Conservation (phyloP, 2,888 invertebrate genomes). For the Gryllus longicercus region DNA sequence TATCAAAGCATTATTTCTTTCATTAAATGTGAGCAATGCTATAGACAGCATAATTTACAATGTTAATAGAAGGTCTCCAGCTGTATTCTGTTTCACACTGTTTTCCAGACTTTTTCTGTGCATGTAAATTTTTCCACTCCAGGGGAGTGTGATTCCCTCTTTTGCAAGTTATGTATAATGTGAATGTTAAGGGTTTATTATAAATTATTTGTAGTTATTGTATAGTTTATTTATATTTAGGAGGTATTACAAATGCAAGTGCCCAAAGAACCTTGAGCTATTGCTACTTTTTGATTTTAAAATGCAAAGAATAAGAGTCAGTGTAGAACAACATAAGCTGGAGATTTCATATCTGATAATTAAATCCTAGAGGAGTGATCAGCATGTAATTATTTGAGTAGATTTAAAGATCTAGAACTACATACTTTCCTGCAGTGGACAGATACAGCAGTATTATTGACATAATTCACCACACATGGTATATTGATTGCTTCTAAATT, state of each 20-base stretch:
- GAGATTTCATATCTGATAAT: neutral
- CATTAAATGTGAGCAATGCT: constrained; percentile 3
- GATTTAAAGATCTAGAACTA: constrained; percentile 1
- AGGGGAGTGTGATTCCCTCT: no score
- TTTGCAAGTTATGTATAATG: neutral
- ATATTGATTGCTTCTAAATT: neutral
- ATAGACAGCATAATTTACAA: neutral
- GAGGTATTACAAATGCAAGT: neutral
- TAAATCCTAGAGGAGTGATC: constrained; percentile 6
- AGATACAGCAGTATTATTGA: constrained; percentile 10
- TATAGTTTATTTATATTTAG: neutral
- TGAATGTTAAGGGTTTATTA: neutral
- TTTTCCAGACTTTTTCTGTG: neutral
- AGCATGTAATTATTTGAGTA: neutral
- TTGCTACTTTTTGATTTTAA: neutral
- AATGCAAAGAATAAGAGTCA: neutral
- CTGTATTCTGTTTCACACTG: neutral
- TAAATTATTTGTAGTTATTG: neutral
- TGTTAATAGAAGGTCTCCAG: neutral
- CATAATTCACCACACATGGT: neutral
- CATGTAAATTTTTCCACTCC: neutral
- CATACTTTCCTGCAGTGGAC: neutral
- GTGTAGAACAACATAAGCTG: constrained; percentile 17
- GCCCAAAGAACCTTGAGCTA: neutral
- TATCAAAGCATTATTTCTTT: neutral